A percentile compares a stretch with the other conserved stretches of the same genome.
These are phyloP conservation scores for Monochamus alternatus DNA, from an alignment of 2,888 invertebrate species.

Conservation along the genomic window DNA sequence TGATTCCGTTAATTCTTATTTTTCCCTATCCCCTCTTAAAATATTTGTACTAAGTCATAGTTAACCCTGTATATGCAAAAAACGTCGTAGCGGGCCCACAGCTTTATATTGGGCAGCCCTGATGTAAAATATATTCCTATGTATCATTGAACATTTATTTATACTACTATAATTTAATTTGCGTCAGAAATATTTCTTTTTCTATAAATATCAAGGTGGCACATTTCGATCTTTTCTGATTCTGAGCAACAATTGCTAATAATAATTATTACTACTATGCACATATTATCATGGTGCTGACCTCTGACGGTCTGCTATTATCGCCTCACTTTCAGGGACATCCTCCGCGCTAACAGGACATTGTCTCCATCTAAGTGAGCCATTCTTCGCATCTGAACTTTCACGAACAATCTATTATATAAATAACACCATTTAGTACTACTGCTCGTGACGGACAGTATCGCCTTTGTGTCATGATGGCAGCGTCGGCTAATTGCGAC, in stretches of 20 bases:
- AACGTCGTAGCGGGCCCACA: too few relatives aligned
- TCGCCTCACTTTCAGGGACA: background rate
- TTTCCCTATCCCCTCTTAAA: too few relatives aligned
- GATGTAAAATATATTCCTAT: too few relatives aligned
- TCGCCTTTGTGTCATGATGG: slow-evolving; percentile 9
- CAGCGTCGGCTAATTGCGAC: slow-evolving; percentile 6
- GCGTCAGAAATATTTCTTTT: too few relatives aligned
- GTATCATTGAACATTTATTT: too few relatives aligned
- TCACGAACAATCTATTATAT: slow-evolving; percentile 19
- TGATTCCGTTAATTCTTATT: too few relatives aligned
- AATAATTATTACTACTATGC: background rate
- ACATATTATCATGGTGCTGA: background rate
- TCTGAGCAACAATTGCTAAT: background rate
- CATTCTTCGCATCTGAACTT: slow-evolving; percentile 6
- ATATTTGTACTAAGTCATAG: too few relatives aligned
- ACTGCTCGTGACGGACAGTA: slow-evolving; percentile 13
- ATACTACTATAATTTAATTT: too few relatives aligned
- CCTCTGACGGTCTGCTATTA: background rate
- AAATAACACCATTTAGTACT: slow-evolving; percentile 11
- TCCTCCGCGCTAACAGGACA: background rate
- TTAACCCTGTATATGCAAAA: too few relatives aligned
- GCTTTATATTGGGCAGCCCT: too few relatives aligned
- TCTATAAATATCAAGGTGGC: too few relatives aligned
- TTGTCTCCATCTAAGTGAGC: background rate
- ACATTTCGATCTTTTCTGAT: too few relatives aligned